Percentiles rank a stretch among this genome's conserved stretches.
These are phyloP conservation scores for Drosophila borealis DNA, from an alignment of 2,888 invertebrate genomes.

Conservation along the genomic window DNA sequence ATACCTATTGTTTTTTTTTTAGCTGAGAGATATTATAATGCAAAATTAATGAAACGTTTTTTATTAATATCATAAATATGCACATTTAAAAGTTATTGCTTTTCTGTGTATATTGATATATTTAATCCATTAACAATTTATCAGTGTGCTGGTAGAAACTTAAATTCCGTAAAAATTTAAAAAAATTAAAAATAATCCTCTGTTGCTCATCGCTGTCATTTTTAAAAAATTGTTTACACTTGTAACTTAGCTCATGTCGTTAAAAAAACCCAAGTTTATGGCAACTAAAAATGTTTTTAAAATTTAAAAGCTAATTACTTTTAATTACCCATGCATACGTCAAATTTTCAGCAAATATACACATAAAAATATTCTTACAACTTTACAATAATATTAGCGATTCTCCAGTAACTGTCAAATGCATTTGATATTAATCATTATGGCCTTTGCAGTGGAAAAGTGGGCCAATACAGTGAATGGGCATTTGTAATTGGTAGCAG, in stretches of 20 bases:
- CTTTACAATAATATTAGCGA: background rate
- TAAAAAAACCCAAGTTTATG: too few relatives aligned
- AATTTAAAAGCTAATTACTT: background rate
- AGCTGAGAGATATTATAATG: too few relatives aligned
- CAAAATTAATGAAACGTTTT: background rate
- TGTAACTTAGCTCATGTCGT: too few relatives aligned
- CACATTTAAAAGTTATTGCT: background rate
- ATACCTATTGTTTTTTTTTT: too few relatives aligned
- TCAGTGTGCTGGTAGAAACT: background rate
- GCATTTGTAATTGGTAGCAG: constrained; percentile 24
- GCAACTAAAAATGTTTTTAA: too few relatives aligned
- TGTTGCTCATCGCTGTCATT: too few relatives aligned
- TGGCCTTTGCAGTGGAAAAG: constrained; percentile 3
- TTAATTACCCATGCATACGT: background rate
- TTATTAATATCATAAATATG: too few relatives aligned
- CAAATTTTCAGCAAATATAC: background rate
- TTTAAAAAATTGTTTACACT: too few relatives aligned
- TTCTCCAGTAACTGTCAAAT: background rate
- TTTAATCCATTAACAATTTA: background rate
- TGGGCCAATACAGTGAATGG: constrained; percentile 48
- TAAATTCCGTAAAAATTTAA: background rate
- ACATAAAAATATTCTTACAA: background rate
- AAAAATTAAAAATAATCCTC: too few relatives aligned
- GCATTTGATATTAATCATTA: background rate
- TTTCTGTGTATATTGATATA: background rate